phyloP scores from a whole-genome alignment of 2,113 vertebrate species.

The Phrynosoma platyrhinos region DNA sequence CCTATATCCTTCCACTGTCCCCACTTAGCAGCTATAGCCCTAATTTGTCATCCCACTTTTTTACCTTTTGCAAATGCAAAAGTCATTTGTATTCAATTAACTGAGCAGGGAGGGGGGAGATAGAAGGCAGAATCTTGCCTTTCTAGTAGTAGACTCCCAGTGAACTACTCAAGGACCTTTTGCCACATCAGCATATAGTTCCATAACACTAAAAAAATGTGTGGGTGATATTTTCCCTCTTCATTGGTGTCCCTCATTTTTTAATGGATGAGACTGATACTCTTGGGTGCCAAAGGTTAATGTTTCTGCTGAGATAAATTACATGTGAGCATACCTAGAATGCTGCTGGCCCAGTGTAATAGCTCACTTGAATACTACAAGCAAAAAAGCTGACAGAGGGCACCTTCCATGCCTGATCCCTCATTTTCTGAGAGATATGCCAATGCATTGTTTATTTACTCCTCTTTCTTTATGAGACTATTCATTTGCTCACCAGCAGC shows the following conservation, averaged over 20 bases:
- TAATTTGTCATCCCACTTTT: neutral
- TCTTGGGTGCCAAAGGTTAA: slow-evolving; percentile 37
- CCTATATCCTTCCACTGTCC: neutral
- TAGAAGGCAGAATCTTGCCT: too few species aligned
- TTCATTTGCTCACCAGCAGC: slow-evolving; percentile 24
- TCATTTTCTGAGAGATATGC: slow-evolving; percentile 31
- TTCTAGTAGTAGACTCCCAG: neutral
- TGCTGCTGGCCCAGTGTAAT: slow-evolving; percentile 27
- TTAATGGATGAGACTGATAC: slow-evolving; percentile 16
- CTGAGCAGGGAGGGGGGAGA: too few species aligned
- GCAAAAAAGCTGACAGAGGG: slow-evolving; percentile 19
- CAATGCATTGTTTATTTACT: slow-evolving; percentile 31
- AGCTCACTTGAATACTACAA: slow-evolving; percentile 46
- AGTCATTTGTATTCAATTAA: too few species aligned
- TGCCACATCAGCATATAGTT: neutral
- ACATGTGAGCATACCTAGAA: slow-evolving; percentile 23
- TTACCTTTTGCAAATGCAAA: too few species aligned
- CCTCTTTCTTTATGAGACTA: slow-evolving; percentile 3
- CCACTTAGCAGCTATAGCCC: neutral
- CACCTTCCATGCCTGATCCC: neutral
- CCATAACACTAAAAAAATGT: neutral
- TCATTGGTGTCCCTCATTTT: neutral
- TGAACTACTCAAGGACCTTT: too few species aligned
- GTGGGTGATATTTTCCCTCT: neutral
- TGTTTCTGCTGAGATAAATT: slow-evolving; percentile 41